Conservation (phyloP, 2,888 invertebrate genomes). For the Herminia tarsipennalis region DNA sequence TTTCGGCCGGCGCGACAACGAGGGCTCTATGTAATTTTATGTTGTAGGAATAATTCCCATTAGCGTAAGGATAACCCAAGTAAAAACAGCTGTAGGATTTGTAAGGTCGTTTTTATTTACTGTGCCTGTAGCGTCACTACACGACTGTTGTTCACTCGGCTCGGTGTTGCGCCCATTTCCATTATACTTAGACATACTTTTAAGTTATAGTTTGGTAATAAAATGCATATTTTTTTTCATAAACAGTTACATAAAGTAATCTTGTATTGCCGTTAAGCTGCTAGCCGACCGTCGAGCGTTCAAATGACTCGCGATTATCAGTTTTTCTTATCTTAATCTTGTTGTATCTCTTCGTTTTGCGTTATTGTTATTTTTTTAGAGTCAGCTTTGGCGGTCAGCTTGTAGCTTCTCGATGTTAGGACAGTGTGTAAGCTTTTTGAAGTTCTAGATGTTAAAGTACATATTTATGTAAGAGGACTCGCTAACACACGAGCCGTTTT, state of each 20-base stretch:
- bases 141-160: constrained; percentile 36
- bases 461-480: constrained; percentile 37
- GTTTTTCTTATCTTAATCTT: constrained; percentile 16
- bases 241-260: constrained; percentile 28
- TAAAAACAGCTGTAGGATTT: constrained; percentile 64
- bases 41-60: constrained; percentile 78
- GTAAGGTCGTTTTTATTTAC: constrained; percentile 61
- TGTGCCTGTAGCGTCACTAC: constrained; percentile 47
- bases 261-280: constrained; percentile 29
- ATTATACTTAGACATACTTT: constrained; percentile 41
- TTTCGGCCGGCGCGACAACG: constrained; percentile 47
- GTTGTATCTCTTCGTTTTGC: constrained; percentile 20
- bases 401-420: constrained; percentile 26
- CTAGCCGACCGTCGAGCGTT: constrained; percentile 21
- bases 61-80: constrained; percentile 73
- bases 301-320: constrained; percentile 15
- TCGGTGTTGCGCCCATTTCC: constrained; percentile 46
- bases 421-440: constrained; percentile 20
- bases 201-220: constrained; percentile 40
- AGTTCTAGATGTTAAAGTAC: constrained; percentile 39
- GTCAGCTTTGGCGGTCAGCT: constrained; percentile 23
- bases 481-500: constrained; percentile 41
- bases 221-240: constrained; percentile 38
- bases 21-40: constrained; percentile 68
- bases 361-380: constrained; percentile 15